Evolutionary conservation across 2,113 vertebrate species (phyloP).

Genomic region (Lutjanus erythropterus): DNA sequence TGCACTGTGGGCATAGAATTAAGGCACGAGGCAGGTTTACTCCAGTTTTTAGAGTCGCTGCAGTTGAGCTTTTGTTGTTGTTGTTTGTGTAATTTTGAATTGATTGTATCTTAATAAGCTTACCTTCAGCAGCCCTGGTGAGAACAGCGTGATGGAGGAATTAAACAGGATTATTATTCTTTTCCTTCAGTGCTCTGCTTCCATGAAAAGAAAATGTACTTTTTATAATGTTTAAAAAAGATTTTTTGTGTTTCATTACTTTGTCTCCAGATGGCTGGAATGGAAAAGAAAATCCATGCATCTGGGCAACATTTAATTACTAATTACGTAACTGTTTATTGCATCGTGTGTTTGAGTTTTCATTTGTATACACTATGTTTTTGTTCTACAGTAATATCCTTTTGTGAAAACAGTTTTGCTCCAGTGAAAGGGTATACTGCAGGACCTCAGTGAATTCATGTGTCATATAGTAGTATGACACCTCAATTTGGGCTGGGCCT

Average conservation of each 20-base stretch:
- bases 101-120: constrained; percentile 11
- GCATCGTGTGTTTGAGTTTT: neutral
- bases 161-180: neutral
- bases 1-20: neutral
- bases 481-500: neutral
- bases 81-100: constrained; percentile 27
- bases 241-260: constrained; percentile 6
- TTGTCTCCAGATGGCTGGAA: neutral
- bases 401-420: neutral
- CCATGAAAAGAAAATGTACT: neutral
- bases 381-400: neutral
- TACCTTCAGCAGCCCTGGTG: neutral
- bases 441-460: too few relatives aligned
- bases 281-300: neutral
- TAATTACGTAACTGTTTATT: neutral
- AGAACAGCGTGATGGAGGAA: constrained; percentile 15
- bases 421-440: too few relatives aligned
- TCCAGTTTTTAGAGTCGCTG: neutral
- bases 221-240: neutral
- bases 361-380: neutral
- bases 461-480: neutral
- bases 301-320: neutral
- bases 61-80: neutral
- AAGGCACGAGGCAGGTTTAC: neutral
- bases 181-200: neutral